Evolutionary conservation across 2,888 invertebrate species (phyloP).

Genomic region (Pristionchus entomophagus): DNA sequence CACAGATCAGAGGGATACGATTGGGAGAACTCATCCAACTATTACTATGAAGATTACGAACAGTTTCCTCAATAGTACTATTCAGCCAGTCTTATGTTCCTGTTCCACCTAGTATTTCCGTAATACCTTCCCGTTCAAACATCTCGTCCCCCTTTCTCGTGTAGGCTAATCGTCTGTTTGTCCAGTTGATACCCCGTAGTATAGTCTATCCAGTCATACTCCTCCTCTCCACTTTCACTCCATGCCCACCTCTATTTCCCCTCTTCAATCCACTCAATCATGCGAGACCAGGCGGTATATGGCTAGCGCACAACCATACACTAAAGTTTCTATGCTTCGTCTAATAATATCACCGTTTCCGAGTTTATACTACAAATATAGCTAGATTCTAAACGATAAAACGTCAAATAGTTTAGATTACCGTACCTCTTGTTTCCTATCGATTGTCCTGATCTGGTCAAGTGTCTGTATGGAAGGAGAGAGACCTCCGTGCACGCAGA

Average conservation of each 20-base stretch:
- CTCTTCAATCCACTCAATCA: neutral
- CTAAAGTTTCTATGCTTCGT: no score
- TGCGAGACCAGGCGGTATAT: neutral
- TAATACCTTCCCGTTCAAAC: no score
- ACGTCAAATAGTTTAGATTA: no score
- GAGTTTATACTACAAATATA: no score
- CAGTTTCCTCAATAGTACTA: no score
- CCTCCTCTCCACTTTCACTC: neutral
- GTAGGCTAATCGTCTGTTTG: neutral
- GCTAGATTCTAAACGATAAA: neutral
- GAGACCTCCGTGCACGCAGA: constrained; percentile 98
- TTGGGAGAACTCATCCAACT: neutral
- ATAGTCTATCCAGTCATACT: neutral
- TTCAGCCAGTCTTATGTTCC: no score
- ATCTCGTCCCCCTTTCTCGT: neutral
- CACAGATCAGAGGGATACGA: no score
- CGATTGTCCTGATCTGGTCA: constrained; percentile 97
- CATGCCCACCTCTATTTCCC: neutral
- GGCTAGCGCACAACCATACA: neutral
- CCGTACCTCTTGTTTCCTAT: constrained; percentile 91
- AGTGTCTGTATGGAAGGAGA: constrained; percentile 98
- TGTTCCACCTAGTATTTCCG: no score
- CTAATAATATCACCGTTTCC: no score
- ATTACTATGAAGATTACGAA: neutral
- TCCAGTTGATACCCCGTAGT: neutral